phyloP scores from a whole-genome alignment of 2,797 vertebrate genomes.

The Onychomys torridus region DNA sequence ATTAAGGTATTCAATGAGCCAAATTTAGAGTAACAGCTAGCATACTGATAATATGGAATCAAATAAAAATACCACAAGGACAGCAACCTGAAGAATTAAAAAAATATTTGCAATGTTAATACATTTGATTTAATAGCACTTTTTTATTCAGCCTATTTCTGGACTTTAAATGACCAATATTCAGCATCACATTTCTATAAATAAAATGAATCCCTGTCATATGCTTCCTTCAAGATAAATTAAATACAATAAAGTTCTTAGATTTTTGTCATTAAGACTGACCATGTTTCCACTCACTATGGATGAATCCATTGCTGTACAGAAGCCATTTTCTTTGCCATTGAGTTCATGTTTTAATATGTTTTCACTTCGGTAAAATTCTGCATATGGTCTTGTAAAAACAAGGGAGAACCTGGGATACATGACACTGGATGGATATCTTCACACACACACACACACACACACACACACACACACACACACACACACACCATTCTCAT shows the following conservation, averaged over 20 bases:
- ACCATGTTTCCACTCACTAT: conserved; percentile 41
- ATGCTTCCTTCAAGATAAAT: conserved; percentile 50
- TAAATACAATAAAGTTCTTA: background rate
- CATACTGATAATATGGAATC: conserved; percentile 38
- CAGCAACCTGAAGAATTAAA: conserved; percentile 55
- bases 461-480: too few species aligned
- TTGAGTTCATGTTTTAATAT: conserved; percentile 35
- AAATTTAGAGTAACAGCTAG: conserved; percentile 64
- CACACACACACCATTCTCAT: background rate
- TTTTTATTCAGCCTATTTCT: conserved; percentile 55
- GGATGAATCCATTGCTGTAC: conserved; percentile 20
- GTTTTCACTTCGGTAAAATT: conserved; percentile 48
- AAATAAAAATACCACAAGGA: conserved; percentile 34
- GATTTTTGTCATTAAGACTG: background rate
- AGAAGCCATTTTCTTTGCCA: conserved; percentile 34
- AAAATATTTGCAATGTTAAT: conserved; percentile 69
- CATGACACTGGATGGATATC: background rate
- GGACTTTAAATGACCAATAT: conserved; percentile 63
- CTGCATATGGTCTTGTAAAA: conserved; percentile 19
- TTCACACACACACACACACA: background rate
- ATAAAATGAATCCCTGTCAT: conserved; percentile 62
- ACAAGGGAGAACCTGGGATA: background rate
- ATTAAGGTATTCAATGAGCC: conserved; percentile 69
- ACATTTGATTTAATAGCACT: conserved; percentile 68
- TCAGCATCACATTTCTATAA: conserved; percentile 60